These are phyloP conservation scores for Mylabris phalerata DNA, from an alignment of 1,140 invertebrate species.

Conservation along the genomic window DNA sequence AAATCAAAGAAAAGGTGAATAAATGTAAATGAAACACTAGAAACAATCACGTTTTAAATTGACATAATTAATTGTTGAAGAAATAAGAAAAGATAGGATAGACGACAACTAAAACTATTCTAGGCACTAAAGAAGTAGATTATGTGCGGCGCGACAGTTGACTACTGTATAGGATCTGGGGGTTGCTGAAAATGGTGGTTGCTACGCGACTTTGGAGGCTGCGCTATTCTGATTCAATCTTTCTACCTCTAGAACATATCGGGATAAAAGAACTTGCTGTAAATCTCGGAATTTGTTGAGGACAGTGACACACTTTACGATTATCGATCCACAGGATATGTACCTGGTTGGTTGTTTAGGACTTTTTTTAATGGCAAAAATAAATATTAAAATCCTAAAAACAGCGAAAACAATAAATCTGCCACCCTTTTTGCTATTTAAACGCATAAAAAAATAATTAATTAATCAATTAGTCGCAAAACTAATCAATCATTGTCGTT, in stretches of 20 bases:
- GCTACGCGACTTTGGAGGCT: slow-evolving; percentile 16
- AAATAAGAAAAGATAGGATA: neutral
- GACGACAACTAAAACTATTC: slow-evolving; percentile 6
- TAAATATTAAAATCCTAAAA: no score
- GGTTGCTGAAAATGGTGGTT: slow-evolving; percentile 5
- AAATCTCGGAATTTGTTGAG: no score
- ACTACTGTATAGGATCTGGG: neutral
- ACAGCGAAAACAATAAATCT: no score
- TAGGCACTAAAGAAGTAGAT: slow-evolving; percentile 11
- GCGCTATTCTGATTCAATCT: neutral
- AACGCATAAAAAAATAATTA: no score
- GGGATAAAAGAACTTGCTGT: no score
- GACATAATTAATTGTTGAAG: neutral
- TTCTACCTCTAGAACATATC: neutral
- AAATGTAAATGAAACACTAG: neutral
- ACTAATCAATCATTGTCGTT: no score
- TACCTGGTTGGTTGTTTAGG: no score
- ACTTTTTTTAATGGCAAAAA: no score
- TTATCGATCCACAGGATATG: no score
- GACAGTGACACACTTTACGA: no score
- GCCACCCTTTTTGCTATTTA: no score
- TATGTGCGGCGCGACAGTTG: neutral
- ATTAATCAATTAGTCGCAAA: no score
- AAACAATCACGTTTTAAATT: slow-evolving; percentile 1
- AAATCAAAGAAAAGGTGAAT: neutral